A percentile compares a stretch with the other conserved stretches of the same genome.
Conservation (phyloP, 2,888 invertebrate genomes). For the Diadromus collaris region DNA sequence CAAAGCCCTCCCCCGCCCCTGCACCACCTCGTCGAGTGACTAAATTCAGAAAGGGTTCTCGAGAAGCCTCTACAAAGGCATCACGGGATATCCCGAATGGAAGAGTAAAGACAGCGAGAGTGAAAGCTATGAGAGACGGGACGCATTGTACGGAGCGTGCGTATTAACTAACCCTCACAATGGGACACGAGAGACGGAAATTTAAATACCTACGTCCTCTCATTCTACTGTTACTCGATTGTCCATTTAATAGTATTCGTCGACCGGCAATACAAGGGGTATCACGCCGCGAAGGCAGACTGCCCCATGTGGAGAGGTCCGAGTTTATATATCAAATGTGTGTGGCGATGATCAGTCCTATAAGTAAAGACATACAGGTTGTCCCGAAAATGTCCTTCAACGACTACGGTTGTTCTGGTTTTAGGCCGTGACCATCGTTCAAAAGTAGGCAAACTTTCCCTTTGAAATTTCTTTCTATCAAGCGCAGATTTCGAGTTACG, state of each 20-base stretch:
- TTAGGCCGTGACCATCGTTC: neutral
- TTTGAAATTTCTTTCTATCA: neutral
- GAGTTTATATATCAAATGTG: neutral
- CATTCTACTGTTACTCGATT: conserved; percentile 57
- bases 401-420: neutral
- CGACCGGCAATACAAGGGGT: conserved; percentile 28
- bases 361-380: neutral
- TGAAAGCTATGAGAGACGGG: conserved; percentile 37
- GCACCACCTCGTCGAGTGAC: conserved; percentile 60
- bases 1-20: conserved; percentile 8
- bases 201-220: conserved; percentile 59
- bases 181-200: conserved; percentile 55
- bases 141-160: conserved; percentile 25
- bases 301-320: neutral
- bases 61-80: conserved; percentile 59
- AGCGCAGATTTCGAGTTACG: neutral
- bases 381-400: neutral
- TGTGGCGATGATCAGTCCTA: neutral
- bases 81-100: conserved; percentile 56
- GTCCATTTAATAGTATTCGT: conserved; percentile 57
- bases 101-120: conserved; percentile 50
- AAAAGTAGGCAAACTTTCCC: neutral
- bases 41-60: conserved; percentile 65
- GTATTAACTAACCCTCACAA: conserved; percentile 48
- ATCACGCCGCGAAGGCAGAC: neutral